Evolutionary conservation across 92 coral and sea anemone genomes (phyloP), one percentile per base, ranked within the genome.

Genomic region (Heteractis magnifica): DNA sequence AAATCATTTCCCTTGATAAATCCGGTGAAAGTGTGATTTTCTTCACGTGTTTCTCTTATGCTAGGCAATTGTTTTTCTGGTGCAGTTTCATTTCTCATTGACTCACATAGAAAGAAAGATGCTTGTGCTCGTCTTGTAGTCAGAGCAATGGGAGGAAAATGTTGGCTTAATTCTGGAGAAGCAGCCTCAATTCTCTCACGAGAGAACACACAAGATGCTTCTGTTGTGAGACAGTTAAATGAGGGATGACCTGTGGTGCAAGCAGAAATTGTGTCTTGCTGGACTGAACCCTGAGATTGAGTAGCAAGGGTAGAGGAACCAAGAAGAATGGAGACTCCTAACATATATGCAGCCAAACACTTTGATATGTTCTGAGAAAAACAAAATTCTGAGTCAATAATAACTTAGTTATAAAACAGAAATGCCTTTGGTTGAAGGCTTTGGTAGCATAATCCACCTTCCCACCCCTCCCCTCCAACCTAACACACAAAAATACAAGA

Each of bases 271-370:
- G 64, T n/a, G 70, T 62, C 70, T 62, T 62, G 70, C 23, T 62
- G 8, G 23, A 23, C 4, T 5, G 70, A 18, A 18, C 20, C 8
- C 2, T 65, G 65, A 56, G 51, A n/a, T 15, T 65, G 68, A 50
- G 72, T 20, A 3, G 79, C 77, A 15, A 85, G 78, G 49, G 89
- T 18, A 14, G 89, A 77, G 13, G 90, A 51, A 10, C 91, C 83
- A 77, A 90, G 76, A 10, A 91, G 85, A 48, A 92, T 52, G 19
- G 95, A 85, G 19, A 92, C 64, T 73, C 95, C 90, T 7, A 90
- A 71, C 56, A 92, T 14, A 16, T 92, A 92, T 5, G 93, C 91
- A 65, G 86, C 51, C 59, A 89, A 51, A 55, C 91, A 92, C 6
- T 89, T 82, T 18, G 83, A 82, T 13, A 92, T 62, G 21, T 81